phyloP scores from a whole-genome alignment of 2,113 vertebrate genomes.

The Mionectes macconnelli region DNA sequence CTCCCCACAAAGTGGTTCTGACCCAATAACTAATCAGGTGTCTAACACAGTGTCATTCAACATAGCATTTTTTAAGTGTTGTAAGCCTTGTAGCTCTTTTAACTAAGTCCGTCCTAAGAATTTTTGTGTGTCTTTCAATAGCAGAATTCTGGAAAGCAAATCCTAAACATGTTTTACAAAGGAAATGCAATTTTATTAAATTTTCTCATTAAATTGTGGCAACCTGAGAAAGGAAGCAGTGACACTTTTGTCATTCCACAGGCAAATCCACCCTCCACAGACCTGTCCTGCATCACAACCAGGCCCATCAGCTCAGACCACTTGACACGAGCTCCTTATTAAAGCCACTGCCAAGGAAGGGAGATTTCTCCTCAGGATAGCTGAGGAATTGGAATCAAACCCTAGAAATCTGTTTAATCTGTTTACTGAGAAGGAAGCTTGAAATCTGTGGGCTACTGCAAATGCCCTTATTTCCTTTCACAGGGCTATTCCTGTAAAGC shows the following conservation, averaged over 20 bases:
- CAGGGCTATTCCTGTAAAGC: fast-evolving
- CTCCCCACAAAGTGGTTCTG: no score
- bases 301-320: background rate
- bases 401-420: background rate
- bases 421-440: background rate
- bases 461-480: background rate
- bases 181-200: background rate
- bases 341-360: background rate
- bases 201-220: background rate
- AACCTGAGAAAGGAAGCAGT: background rate
- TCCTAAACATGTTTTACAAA: background rate
- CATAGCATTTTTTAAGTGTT: background rate
- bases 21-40: no score
- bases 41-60: background rate
- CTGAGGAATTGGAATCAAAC: background rate
- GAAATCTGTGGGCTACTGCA: background rate
- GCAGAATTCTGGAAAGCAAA: background rate
- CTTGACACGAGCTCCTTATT: background rate
- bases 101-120: background rate
- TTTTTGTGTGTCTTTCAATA: background rate
- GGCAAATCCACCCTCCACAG: background rate
- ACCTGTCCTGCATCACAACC: background rate
- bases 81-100: background rate
- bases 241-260: background rate
- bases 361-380: background rate